Percentiles rank a stretch among this genome's conserved stretches.
phyloP scores from a whole-genome alignment of 2,113 vertebrate species.

The Lonchura striata region DNA sequence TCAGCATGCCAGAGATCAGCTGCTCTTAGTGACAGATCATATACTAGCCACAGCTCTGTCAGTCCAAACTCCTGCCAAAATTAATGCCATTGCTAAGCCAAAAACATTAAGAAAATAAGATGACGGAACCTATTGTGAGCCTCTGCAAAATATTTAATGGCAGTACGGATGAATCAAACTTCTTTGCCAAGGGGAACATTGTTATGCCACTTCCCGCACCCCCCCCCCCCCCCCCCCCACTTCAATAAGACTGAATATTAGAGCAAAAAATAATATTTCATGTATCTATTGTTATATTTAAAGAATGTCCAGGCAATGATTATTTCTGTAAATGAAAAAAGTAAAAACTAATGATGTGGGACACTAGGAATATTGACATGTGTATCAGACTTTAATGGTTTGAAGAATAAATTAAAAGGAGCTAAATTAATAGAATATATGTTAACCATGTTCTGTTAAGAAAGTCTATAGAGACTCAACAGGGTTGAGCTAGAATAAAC shows the following conservation, averaged over 20 bases:
- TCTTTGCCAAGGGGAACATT: neutral
- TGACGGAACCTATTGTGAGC: neutral
- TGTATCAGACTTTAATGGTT: neutral
- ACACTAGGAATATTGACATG: neutral
- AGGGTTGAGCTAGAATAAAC: neutral
- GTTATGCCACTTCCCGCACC: no score
- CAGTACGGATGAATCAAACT: neutral
- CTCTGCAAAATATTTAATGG: neutral
- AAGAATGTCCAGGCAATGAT: neutral
- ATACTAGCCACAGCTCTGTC: neutral
- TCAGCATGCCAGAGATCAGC: neutral
- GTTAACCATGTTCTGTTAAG: neutral
- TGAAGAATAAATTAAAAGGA: neutral
- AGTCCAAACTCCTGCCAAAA: neutral
- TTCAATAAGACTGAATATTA: neutral
- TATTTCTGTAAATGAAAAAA: neutral
- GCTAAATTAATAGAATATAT: neutral
- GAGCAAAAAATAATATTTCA: neutral
- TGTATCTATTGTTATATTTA: neutral
- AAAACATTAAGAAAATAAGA: neutral
- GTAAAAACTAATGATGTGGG: neutral
- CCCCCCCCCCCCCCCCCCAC: rapidly evolving
- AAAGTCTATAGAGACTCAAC: neutral
- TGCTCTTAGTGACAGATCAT: neutral
- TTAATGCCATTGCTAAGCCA: neutral